These are phyloP conservation scores for Lasius platythorax DNA, from an alignment of 2,888 invertebrate species.

Conservation along the genomic window DNA sequence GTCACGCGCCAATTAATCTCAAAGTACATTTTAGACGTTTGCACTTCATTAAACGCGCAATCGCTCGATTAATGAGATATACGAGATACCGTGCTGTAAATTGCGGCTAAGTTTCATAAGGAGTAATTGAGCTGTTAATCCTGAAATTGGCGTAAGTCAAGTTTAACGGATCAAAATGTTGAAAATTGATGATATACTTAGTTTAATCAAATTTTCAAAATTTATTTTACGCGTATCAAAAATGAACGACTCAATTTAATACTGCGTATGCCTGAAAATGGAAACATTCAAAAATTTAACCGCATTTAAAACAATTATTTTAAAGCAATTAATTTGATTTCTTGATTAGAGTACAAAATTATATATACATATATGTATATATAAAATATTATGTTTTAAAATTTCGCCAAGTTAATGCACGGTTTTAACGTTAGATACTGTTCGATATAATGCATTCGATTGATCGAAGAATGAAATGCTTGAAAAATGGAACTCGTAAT, in stretches of 20 bases:
- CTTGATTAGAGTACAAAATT: neutral
- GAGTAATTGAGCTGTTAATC: constrained; percentile 48
- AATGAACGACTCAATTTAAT: neutral
- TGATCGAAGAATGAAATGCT: constrained; percentile 36
- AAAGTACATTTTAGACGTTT: constrained; percentile 48
- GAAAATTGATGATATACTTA: constrained; percentile 44
- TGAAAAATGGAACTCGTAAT: constrained; percentile 31
- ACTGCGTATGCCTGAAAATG: too few species aligned
- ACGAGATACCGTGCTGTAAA: constrained; percentile 47
- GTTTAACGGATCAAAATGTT: constrained; percentile 16
- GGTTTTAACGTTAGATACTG: constrained; percentile 4
- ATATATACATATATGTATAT: neutral
- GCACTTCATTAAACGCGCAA: constrained; percentile 53
- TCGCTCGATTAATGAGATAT: constrained; percentile 56
- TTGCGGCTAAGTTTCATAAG: constrained; percentile 40
- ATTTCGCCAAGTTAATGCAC: constrained; percentile 7
- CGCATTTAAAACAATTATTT: neutral
- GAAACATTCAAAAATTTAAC: neutral
- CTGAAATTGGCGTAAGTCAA: constrained; percentile 29
- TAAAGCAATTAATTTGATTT: neutral
- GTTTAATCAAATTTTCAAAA: constrained; percentile 33
- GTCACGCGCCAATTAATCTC: constrained; percentile 49
- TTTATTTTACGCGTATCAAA: neutral
- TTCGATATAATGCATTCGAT: constrained; percentile 5
- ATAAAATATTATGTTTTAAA: neutral